Conservation (phyloP, 2,888 invertebrate genomes). For the Drosophila paucipuncta region DNA sequence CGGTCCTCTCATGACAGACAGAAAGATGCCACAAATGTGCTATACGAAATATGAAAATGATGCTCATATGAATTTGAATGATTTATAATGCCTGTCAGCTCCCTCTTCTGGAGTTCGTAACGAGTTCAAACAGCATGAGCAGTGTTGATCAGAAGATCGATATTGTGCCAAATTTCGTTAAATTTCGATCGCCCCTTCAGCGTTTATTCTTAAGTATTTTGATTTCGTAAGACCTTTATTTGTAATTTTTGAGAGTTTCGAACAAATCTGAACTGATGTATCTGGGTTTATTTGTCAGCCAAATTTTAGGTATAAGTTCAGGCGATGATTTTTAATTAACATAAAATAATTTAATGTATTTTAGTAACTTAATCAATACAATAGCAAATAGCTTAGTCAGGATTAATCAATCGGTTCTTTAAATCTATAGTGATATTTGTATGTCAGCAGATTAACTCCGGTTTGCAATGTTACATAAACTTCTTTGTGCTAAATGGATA, state of each 20-base stretch:
- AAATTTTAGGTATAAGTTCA: background rate
- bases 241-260: background rate
- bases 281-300: background rate
- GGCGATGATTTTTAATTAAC: background rate
- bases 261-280: background rate
- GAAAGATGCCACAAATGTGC: slow-evolving; percentile 60
- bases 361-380: background rate
- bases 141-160: slow-evolving; percentile 41
- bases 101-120: slow-evolving; percentile 2
- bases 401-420: background rate
- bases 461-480: too few species aligned
- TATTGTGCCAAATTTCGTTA: slow-evolving; percentile 33
- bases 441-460: background rate
- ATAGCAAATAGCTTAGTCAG: background rate
- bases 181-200: slow-evolving; percentile 7
- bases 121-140: background rate
- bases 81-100: slow-evolving; percentile 65
- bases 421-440: background rate
- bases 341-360: background rate
- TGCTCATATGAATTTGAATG: slow-evolving; percentile 49
- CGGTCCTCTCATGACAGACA: slow-evolving; percentile 20
- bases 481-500: background rate
- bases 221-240: background rate
- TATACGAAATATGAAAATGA: slow-evolving; percentile 36
- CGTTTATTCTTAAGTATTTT: slow-evolving; percentile 11